Conservation (phyloP, 2,888 invertebrate genomes). For the Oegoconia quadripuncta region DNA sequence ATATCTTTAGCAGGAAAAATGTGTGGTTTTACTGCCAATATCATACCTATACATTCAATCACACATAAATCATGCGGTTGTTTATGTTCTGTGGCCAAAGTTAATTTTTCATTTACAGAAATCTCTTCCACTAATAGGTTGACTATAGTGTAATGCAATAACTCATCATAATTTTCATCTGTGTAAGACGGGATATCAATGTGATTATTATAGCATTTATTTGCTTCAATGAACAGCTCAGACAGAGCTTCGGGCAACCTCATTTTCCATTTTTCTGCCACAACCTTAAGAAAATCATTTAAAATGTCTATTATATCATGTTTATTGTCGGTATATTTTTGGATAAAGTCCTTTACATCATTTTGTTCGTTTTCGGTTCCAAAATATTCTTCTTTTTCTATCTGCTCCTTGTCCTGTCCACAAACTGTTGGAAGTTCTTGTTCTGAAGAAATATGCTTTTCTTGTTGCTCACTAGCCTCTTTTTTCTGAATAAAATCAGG, state of each 20-base stretch:
- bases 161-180: constrained; percentile 49
- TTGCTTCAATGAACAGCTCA: constrained; percentile 79
- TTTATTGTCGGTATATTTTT: constrained; percentile 75
- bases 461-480: constrained; percentile 42
- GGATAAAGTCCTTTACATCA: constrained; percentile 82
- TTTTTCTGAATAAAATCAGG: constrained; percentile 59
- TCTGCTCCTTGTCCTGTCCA: constrained; percentile 66
- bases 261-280: constrained; percentile 80
- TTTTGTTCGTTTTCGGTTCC: constrained; percentile 80
- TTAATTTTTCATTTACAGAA: constrained; percentile 55
- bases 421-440: background rate
- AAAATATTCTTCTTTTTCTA: constrained; percentile 77
- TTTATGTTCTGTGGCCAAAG: constrained; percentile 34
- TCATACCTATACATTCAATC: constrained; percentile 58
- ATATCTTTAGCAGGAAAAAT: constrained; percentile 51
- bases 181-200: constrained; percentile 62
- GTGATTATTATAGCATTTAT: constrained; percentile 73
- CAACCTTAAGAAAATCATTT: constrained; percentile 77
- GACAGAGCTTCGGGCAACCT: constrained; percentile 82
- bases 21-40: constrained; percentile 54
- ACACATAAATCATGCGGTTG: constrained; percentile 46
- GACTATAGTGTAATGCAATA: constrained; percentile 52
- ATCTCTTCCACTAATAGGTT: constrained; percentile 67
- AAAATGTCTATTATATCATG: constrained; percentile 80
- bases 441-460: constrained; percentile 79